phyloP scores from a whole-genome alignment of 2,888 invertebrate genomes.

The Drosophila stalkeri region DNA sequence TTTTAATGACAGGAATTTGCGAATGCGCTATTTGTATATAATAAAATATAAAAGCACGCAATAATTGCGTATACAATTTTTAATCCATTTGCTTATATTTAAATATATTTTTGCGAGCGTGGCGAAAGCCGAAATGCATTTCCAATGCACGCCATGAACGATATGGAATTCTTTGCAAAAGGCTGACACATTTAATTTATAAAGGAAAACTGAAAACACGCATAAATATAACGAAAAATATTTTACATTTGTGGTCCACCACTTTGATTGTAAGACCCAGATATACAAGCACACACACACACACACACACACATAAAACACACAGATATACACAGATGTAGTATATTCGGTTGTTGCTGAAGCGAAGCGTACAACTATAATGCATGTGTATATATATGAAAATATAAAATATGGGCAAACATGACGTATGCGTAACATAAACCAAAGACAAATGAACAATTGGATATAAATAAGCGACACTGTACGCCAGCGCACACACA shows the following conservation, averaged over 20 bases:
- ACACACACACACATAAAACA: constrained; percentile 11
- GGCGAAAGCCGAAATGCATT: constrained; percentile 33
- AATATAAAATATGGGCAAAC: constrained; percentile 77
- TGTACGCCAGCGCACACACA: constrained; percentile 37
- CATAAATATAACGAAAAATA: constrained; percentile 75
- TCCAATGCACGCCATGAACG: constrained; percentile 23
- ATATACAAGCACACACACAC: constrained; percentile 25
- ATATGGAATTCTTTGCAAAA: constrained; percentile 34
- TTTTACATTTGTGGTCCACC: constrained; percentile 72
- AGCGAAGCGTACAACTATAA: constrained; percentile 28
- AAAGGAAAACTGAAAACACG: constrained; percentile 62
- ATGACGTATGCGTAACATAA: constrained; percentile 82
- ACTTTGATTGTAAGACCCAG: constrained; percentile 53
- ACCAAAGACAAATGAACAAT: constrained; percentile 81
- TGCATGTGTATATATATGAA: constrained; percentile 56
- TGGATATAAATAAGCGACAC: constrained; percentile 79
- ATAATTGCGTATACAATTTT: constrained; percentile 7
- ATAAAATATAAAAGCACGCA: background rate
- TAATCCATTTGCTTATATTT: constrained; percentile 9
- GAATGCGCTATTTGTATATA: background rate
- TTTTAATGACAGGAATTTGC: background rate
- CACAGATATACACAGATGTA: constrained; percentile 16
- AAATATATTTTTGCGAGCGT: background rate
- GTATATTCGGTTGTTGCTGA: constrained; percentile 11
- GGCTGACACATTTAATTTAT: constrained; percentile 67